Percentiles rank a stretch among this genome's conserved stretches.
Evolutionary conservation across 92 coral and sea anemone genomes (phyloP).

Genomic region (Phenganax stokvisi): DNA sequence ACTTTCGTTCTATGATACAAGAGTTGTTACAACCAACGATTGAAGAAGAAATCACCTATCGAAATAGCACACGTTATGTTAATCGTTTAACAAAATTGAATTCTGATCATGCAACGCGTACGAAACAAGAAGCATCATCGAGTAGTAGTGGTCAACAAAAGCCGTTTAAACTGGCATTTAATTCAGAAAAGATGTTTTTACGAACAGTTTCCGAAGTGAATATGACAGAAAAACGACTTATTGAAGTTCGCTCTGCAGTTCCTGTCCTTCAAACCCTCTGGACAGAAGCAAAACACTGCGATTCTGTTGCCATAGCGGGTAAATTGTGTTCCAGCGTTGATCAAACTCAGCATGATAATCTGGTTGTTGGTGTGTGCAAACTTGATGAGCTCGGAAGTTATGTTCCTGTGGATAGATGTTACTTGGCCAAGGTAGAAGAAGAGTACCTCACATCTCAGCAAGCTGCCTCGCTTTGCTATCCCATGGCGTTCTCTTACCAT

Average conservation of each 20-base stretch:
- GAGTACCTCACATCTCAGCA: constrained; percentile 1
- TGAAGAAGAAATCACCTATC: constrained; percentile 57
- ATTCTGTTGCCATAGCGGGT: not conserved
- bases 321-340: not conserved
- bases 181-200: constrained; percentile 26
- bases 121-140: not conserved
- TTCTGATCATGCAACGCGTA: constrained; percentile 1
- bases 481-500: constrained; percentile 26
- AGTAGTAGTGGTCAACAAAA: not conserved
- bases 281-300: not conserved
- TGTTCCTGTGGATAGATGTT: not conserved
- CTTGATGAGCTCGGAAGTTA: not conserved
- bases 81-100: constrained; percentile 49
- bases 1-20: constrained; percentile 37
- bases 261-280: not conserved
- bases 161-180: constrained; percentile 36
- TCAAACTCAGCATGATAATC: no score
- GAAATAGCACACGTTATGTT: constrained; percentile 54
- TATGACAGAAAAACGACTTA: not conserved
- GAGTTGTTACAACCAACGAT: constrained; percentile 35
- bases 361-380: constrained; percentile 13
- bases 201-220: constrained; percentile 15
- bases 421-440: not conserved
- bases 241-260: constrained; percentile 36
- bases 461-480: constrained; percentile 11